Base-by-base conservation (phyloP, 2,113 vertebrate species). In the Lepus europaeus region DNA sequence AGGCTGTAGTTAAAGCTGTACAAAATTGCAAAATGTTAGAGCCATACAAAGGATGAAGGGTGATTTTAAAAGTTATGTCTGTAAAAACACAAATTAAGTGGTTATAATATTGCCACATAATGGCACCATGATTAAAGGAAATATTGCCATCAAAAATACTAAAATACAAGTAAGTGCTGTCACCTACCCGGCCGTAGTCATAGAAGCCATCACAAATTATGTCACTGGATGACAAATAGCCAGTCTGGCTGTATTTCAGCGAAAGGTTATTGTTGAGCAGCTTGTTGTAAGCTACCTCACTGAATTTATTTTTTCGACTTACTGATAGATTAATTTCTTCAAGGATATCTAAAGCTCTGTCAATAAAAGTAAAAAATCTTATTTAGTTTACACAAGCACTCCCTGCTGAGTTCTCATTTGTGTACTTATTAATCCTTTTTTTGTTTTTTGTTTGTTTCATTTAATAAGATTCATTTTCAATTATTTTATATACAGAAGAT, bases 151-250 rank as follows among this genome's bases (percentile, higher is more conserved):
- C 6, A 22, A 63, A 27, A 9, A 36, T 9, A 72, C 36, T 74
- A 80, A 97, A 83, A 82, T 59, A 76, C 29, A 91, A 97, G 61
- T 59, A 83, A 66, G 31, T 61, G 72, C 36, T 79, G 64, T 27
- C 95, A 97, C 97, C 98, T 98, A 99, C 99, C 99, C 98, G 98
- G 49, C 99, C 99, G 9, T 97, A 98, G 19, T 99, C 99, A 84
- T 99, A 99, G 98, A 99, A 99, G 78, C 99, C 98, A 94, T 99
- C 98, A 4, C 92, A 92, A 87, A 99, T 99, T n/a, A 99, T 96
- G 95, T 99, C 98, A 85, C 81, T 98, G 93, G 98, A 94, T 95
- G 98, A 98, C 96, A 99, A 98, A 95, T 97, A 98, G 77, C 99
- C 98, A n/a, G 96, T 98, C 94, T 98, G 96, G 96, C 98, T 99